Percentiles rank a stretch among this genome's conserved stretches.
Evolutionary conservation across 2,888 invertebrate species (phyloP).

Genomic region (Eupithecia subumbrata): DNA sequence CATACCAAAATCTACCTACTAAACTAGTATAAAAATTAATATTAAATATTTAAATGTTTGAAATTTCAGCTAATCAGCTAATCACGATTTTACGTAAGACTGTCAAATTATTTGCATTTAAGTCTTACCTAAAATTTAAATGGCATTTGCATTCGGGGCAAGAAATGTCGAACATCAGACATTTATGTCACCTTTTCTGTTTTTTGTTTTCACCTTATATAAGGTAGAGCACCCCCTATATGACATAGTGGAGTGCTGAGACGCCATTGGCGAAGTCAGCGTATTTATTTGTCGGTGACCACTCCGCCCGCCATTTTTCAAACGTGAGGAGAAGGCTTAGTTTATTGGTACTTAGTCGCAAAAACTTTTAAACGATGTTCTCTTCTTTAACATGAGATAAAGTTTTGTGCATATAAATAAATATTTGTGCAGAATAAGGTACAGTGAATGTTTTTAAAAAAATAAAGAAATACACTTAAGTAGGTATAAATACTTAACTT

Average conservation of each 20-base stretch:
- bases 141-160: background rate
- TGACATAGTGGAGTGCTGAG: slow-evolving; percentile 52
- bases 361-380: background rate
- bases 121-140: background rate
- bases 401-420: too few species aligned
- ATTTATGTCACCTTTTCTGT: background rate
- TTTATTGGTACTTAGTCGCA: background rate
- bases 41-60: too few species aligned
- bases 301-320: slow-evolving; percentile 44
- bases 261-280: slow-evolving; percentile 65
- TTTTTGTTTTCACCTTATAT: background rate
- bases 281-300: slow-evolving; percentile 62
- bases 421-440: too few species aligned
- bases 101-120: background rate
- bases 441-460: too few species aligned
- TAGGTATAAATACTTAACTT: too few species aligned
- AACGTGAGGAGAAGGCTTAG: background rate
- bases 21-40: too few species aligned
- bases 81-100: too few species aligned
- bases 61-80: too few species aligned
- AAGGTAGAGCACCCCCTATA: slow-evolving; percentile 53
- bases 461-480: too few species aligned
- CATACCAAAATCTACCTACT: too few species aligned
- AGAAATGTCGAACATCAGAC: background rate
- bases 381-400: background rate